Conservation (phyloP, 2,113 vertebrate species). For the Cochlearius cochlearius region DNA sequence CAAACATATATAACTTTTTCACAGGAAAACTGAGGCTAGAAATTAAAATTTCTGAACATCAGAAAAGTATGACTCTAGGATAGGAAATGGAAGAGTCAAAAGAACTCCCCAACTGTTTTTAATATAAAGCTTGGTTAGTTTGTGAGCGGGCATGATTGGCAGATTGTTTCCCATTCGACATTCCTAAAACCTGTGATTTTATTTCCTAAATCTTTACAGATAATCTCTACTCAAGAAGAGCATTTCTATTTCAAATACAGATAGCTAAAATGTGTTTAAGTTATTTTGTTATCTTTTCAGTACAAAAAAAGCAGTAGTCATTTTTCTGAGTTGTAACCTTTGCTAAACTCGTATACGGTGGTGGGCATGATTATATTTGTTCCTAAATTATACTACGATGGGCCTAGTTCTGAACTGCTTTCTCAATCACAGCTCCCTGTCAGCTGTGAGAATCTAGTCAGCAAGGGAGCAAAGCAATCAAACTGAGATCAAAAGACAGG, state of each 20-base stretch:
- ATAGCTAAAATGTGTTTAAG: neutral
- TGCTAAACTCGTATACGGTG: neutral
- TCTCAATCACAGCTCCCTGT: neutral
- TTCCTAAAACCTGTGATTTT: neutral
- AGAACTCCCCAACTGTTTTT: neutral
- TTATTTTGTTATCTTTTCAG: neutral
- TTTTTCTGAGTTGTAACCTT: neutral
- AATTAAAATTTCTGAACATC: neutral
- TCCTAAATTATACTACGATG: neutral
- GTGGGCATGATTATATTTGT: neutral
- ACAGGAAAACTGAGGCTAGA: neutral
- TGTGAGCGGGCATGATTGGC: neutral
- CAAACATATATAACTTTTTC: neutral
- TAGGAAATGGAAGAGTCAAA: neutral
- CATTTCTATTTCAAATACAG: neutral
- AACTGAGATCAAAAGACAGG: neutral
- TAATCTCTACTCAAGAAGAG: neutral
- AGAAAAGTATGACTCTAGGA: neutral
- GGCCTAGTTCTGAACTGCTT: neutral
- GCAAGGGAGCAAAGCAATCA: conserved; percentile 15
- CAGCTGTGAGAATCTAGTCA: neutral
- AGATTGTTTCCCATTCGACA: neutral
- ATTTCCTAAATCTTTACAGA: neutral
- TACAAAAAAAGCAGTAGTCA: neutral
- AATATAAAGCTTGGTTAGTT: neutral